A percentile compares a stretch with the other conserved stretches of the same genome.
Conservation (phyloP, 1,140 invertebrate species). For the Megalopta genalis region DNA sequence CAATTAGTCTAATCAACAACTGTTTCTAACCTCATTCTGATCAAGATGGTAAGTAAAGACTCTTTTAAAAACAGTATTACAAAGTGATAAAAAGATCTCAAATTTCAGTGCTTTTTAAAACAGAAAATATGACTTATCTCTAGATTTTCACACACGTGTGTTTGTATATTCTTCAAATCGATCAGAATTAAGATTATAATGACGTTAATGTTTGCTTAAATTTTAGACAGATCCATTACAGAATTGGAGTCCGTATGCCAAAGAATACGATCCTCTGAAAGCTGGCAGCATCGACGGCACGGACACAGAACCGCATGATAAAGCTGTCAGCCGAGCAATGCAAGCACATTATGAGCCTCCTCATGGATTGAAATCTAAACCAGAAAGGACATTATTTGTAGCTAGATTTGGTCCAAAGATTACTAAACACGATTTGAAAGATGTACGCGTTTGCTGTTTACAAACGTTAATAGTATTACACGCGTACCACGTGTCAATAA, state of each 20-base stretch:
- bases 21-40: no score
- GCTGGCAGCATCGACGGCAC: conserved; percentile 92
- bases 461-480: not conserved
- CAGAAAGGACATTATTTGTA: conserved; percentile 89
- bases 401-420: conserved; percentile 88
- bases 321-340: conserved; percentile 87
- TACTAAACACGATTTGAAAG: conserved; percentile 78
- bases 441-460: conserved; percentile 51
- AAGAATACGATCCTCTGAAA: conserved; percentile 85
- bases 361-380: conserved; percentile 84
- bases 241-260: conserved; percentile 80
- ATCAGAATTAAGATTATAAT: conserved; percentile 9
- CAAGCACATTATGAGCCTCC: conserved; percentile 86
- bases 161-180: no score
- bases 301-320: conserved; percentile 90
- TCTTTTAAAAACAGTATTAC: no score
- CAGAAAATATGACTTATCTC: not conserved
- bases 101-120: not conserved
- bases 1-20: no score
- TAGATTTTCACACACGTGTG: not conserved
- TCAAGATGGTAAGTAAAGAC: no score
- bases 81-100: no score
- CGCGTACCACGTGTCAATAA: not conserved
- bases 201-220: not conserved
- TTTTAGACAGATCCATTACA: conserved; percentile 54